Conservation (phyloP, 2,113 vertebrate species). For the Diglossa brunneiventris region DNA sequence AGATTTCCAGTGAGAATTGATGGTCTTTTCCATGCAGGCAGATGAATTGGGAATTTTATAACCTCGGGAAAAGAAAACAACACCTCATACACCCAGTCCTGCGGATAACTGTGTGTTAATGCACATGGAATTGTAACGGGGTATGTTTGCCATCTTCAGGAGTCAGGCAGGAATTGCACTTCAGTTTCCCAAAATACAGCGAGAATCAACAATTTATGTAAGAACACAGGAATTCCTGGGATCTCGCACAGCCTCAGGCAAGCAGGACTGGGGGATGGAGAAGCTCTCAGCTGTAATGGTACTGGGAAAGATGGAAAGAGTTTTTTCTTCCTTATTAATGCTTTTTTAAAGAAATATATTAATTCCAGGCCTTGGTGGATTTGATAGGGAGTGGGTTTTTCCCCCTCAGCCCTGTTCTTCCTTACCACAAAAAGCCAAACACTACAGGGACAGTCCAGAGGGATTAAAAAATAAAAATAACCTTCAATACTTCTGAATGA, state of each 20-base stretch:
- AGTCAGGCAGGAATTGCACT: not conserved
- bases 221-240: not conserved
- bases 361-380: not conserved
- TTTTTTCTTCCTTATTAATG: not conserved
- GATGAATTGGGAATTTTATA: not conserved
- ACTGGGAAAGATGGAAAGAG: not conserved
- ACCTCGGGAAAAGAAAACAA: not conserved
- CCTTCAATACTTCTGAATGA: not conserved
- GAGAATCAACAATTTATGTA: not conserved
- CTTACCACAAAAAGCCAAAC: not conserved
- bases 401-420: not conserved
- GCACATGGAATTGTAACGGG: not conserved
- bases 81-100: accelerated
- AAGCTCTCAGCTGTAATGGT: not conserved
- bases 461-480: not conserved
- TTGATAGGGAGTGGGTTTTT: not conserved
- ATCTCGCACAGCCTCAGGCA: not conserved
- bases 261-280: not conserved
- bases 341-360: not conserved
- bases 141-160: slow-evolving; percentile 52
- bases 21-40: not conserved
- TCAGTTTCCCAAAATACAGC: accelerated
- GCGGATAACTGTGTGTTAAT: not conserved
- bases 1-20: not conserved
- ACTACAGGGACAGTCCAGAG: not conserved